Evolutionary conservation across 2,113 vertebrate genomes (phyloP), one percentile per base, ranked within the genome.

Genomic region (Halcyon senegalensis): DNA sequence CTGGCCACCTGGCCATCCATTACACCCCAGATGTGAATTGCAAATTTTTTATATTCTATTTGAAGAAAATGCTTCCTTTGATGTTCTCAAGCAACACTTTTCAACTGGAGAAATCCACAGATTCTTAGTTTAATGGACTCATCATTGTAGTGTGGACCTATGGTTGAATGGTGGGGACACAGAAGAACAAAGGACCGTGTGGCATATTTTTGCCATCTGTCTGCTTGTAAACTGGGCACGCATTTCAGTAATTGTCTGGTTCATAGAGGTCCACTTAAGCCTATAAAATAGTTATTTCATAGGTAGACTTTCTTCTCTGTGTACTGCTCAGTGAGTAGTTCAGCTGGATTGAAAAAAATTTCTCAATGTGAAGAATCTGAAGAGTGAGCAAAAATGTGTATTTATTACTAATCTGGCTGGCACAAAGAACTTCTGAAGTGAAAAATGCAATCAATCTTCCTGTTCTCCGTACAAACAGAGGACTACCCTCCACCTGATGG

Each of bases 1-100:
- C 92, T 95, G 92, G 94, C 93, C 92, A 96, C 92, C 96, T 96
- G 95, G 92, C 90, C 89, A 81, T 66, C 93, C 90, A 93, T 96
- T 96, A 97, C 94, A 97, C 93, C 92, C 94, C 96, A 96, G 93
- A 96, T 97, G 96, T 95, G 96, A 95, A 94, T 63, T 84, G 94
- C 95, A 90, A 90, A 89, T 94, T 92, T 92, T 83, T 97, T 88
- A 96, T 94, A 84, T 93, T 93, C 86, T 94, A n/a, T 96, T 90
- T 90, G 85, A 81, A 59, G 56, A 93, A 96, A 93, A 94, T 59
- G 48, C 33, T 96, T 85, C 64, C 66, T 96, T 64, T 95, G 93
- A 93, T 93, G 88, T 95, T 95, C 88, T 85, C 85, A 53, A 92
- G 75, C 79, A 90, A 92, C 88, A 46, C 79, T 86, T 95, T 92